These are phyloP conservation scores for Lasioglossum marginatum DNA, from an alignment of 2,888 invertebrate species.

Conservation along the genomic window DNA sequence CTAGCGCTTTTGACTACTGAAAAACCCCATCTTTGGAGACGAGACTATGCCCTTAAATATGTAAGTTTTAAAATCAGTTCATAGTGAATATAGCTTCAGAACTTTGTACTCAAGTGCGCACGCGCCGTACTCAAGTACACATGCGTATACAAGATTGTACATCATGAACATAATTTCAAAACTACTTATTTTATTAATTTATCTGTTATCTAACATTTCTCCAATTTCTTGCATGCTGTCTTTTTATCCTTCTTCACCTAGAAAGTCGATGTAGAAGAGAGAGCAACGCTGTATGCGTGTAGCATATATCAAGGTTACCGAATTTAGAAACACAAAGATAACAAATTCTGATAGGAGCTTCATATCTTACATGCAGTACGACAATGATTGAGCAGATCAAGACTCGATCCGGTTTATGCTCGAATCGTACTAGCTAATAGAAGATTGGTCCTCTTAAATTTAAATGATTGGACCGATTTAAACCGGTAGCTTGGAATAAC, in stretches of 20 bases:
- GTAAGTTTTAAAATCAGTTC: background rate
- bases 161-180: background rate
- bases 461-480: background rate
- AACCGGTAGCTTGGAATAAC: background rate
- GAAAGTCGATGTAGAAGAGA: background rate
- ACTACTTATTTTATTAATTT: background rate
- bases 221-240: background rate
- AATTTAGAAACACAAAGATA: background rate
- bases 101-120: background rate
- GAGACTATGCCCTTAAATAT: background rate
- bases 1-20: too few species aligned
- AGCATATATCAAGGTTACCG: background rate
- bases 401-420: background rate
- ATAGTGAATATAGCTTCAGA: background rate
- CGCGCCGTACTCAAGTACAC: background rate
- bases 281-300: background rate
- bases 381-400: background rate
- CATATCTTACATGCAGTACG: background rate
- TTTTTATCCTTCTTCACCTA: background rate
- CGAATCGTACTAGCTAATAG: background rate
- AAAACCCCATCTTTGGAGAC: too few species aligned
- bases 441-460: background rate
- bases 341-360: background rate
- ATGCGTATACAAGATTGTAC: background rate
- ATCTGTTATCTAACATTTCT: background rate